These are phyloP conservation scores for Drosophila fungiperda DNA, from an alignment of 2,888 invertebrate genomes.

Conservation along the genomic window DNA sequence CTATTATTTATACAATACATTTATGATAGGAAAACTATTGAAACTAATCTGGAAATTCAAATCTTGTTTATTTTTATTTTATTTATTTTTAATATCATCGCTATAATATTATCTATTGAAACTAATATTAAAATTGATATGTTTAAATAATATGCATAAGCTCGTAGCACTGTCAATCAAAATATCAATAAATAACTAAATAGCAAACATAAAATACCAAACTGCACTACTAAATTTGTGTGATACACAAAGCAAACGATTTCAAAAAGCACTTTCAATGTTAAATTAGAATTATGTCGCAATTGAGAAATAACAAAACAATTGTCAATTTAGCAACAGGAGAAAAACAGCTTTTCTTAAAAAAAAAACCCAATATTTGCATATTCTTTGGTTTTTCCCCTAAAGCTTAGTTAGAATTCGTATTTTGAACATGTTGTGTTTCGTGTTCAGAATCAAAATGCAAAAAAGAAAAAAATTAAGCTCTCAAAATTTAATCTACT, in stretches of 20 bases:
- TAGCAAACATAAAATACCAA: neutral
- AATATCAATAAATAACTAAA: neutral
- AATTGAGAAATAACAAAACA: neutral
- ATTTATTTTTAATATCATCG: neutral
- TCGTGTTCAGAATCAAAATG: neutral
- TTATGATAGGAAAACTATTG: neutral
- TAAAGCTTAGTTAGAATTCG: neutral
- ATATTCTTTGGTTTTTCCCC: neutral
- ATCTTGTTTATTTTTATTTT: neutral
- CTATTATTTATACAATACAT: neutral
- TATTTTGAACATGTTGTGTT: neutral
- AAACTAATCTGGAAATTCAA: neutral
- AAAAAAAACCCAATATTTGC: conserved; percentile 1
- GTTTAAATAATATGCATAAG: neutral
- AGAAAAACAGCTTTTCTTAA: neutral
- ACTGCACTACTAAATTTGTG: neutral
- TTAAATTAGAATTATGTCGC: neutral
- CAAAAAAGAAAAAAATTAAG: neutral
- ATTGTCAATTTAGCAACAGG: neutral
- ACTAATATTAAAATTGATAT: neutral
- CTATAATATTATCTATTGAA: neutral
- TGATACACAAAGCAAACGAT: neutral
- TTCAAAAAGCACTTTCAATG: neutral
- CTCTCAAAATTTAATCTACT: neutral
- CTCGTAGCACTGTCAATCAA: neutral